phyloP scores from a whole-genome alignment of 2,113 vertebrate genomes.

The Strix uralensis region DNA sequence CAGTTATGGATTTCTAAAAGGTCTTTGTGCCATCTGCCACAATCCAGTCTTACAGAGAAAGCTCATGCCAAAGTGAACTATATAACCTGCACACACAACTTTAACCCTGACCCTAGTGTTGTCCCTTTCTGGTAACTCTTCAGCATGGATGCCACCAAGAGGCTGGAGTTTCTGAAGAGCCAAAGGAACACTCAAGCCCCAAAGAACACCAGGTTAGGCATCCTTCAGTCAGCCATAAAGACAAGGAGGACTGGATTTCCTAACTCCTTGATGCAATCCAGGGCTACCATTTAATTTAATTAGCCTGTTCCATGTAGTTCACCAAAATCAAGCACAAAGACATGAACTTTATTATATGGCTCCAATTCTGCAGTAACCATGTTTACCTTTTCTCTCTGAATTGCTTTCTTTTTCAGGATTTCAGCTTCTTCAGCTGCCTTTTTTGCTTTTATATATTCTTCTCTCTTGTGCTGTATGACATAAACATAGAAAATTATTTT shows the following conservation, averaged over 20 bases:
- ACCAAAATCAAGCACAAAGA: background rate
- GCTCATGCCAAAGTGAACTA: background rate
- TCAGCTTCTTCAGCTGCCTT: conserved; percentile 80
- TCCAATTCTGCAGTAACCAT: background rate
- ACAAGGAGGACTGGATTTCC: background rate
- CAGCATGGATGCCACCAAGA: background rate
- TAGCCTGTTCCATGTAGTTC: background rate
- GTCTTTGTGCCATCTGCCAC: background rate
- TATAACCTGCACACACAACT: background rate
- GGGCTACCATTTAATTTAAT: background rate
- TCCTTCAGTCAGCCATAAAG: background rate
- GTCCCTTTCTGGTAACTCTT: background rate
- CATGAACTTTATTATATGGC: background rate
- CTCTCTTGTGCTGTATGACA: conserved; percentile 72
- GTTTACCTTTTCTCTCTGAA: conserved; percentile 83
- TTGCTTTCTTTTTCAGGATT: conserved; percentile 73
- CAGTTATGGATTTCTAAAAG: background rate
- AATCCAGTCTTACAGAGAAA: background rate
- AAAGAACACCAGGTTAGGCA: background rate
- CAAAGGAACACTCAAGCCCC: background rate
- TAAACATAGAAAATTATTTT: background rate
- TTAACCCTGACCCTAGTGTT: background rate
- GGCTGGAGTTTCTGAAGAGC: background rate
- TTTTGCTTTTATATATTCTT: conserved; percentile 69
- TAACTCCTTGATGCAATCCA: background rate